phyloP scores from a whole-genome alignment of 2,113 vertebrate species.

The Arenaria interpres region DNA sequence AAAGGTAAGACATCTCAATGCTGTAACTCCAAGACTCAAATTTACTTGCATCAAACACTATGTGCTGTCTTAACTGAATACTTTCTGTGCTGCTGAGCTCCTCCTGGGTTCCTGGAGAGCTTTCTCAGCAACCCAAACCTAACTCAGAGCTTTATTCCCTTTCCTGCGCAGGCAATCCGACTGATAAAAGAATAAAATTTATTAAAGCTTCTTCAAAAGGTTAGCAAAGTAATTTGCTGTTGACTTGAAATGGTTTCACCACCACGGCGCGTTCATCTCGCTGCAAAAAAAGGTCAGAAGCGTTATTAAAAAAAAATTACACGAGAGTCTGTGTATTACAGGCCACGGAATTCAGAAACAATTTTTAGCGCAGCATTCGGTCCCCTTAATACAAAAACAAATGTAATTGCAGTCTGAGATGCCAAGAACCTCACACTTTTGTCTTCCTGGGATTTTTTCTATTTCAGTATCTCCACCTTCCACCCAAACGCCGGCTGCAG shows the following conservation, averaged over 20 bases:
- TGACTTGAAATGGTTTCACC: not conserved
- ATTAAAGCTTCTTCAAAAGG: conserved; percentile 15
- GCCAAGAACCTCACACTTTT: not conserved
- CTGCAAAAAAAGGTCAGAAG: conserved; percentile 28
- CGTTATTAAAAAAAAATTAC: not conserved
- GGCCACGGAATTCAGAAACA: not conserved
- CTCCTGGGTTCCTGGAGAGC: not conserved
- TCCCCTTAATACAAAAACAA: not conserved
- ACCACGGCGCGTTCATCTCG: not conserved
- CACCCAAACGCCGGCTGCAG: not conserved
- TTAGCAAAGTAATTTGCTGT: conserved; percentile 23
- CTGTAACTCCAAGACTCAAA: not conserved
- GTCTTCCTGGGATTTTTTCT: not conserved
- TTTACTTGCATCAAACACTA: not conserved
- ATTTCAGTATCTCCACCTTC: not conserved
- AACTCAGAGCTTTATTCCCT: not conserved
- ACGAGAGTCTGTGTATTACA: not conserved
- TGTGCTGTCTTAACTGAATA: not conserved
- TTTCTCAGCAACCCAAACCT: not conserved
- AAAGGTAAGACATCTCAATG: not conserved
- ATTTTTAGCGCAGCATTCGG: not conserved
- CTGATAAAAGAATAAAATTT: not conserved
- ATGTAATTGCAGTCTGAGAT: not conserved
- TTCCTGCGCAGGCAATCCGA: not conserved
- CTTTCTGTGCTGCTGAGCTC: not conserved